A percentile compares a stretch with the other conserved stretches of the same genome.
Conservation (phyloP, 2,113 vertebrate genomes). For the Pitta sordida region DNA sequence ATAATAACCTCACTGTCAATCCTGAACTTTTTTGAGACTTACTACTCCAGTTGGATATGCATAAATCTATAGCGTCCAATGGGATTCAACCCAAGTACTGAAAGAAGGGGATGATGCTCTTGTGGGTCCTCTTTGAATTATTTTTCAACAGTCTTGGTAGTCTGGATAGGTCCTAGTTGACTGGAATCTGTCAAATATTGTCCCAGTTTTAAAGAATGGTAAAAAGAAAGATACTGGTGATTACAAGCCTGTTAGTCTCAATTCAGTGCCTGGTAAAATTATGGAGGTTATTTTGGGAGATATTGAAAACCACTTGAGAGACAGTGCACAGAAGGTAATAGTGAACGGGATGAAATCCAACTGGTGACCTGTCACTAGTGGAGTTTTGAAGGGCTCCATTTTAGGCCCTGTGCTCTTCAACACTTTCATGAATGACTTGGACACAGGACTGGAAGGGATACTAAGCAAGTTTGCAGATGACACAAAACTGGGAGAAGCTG, state of each 20-base stretch:
- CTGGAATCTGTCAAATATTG: not conserved
- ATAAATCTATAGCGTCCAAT: not conserved
- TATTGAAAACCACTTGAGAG: not conserved
- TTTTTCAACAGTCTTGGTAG: not conserved
- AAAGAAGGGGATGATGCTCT: not conserved
- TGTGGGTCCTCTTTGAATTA: not conserved
- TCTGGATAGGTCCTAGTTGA: not conserved
- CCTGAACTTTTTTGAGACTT: not conserved
- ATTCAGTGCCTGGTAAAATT: not conserved
- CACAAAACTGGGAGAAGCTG: too few species aligned
- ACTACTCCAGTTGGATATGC: not conserved
- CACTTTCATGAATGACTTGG: too few species aligned
- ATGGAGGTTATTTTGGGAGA: not conserved
- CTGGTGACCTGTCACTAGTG: too few species aligned
- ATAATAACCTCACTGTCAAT: not conserved
- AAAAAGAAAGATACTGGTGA: not conserved
- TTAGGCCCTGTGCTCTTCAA: too few species aligned
- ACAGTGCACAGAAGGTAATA: too few species aligned
- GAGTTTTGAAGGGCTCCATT: too few species aligned
- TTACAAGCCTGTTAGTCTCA: not conserved
- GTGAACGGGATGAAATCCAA: too few species aligned
- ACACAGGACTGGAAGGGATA: too few species aligned
- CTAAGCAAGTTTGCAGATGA: too few species aligned
- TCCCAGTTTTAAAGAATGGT: not conserved
- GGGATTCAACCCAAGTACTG: not conserved